A percentile compares a stretch with the other conserved stretches of the same genome.
phyloP scores from a whole-genome alignment of 2,888 invertebrate genomes.

The Drepana falcataria region DNA sequence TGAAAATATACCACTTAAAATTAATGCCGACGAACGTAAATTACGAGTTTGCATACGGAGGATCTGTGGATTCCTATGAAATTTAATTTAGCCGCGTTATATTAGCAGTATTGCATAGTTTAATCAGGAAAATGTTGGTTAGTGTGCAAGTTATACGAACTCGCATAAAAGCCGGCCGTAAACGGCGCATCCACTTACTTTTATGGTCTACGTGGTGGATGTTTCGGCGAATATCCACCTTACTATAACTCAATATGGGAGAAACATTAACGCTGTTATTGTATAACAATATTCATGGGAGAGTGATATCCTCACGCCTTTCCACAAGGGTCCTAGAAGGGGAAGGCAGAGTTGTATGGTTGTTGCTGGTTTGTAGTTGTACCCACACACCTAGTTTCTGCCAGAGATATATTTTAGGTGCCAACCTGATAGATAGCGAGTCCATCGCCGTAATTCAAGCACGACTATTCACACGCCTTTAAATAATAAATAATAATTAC shows the following conservation, averaged over 20 bases:
- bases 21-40: slow-evolving; percentile 40
- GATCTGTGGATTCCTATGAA: slow-evolving; percentile 37
- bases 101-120: slow-evolving; percentile 42
- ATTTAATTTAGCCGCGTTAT: slow-evolving; percentile 54
- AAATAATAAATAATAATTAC: too few species aligned
- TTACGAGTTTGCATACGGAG: slow-evolving; percentile 34
- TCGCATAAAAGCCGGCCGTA: slow-evolving; percentile 53
- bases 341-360: too few species aligned
- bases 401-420: too few species aligned
- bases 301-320: too few species aligned
- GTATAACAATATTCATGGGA: neutral
- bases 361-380: too few species aligned
- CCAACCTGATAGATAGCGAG: too few species aligned
- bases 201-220: slow-evolving; percentile 41
- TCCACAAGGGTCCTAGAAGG: too few species aligned
- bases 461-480: too few species aligned
- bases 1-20: slow-evolving; percentile 45
- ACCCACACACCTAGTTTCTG: too few species aligned
- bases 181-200: slow-evolving; percentile 63
- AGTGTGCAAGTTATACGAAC: slow-evolving; percentile 50
- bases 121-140: slow-evolving; percentile 48
- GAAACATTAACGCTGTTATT: neutral
- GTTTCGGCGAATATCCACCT: slow-evolving; percentile 42
- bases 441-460: too few species aligned
- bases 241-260: slow-evolving; percentile 42